Evolutionary conservation across 2,888 invertebrate genomes (phyloP).

Genomic region (Clusia tigrina): DNA sequence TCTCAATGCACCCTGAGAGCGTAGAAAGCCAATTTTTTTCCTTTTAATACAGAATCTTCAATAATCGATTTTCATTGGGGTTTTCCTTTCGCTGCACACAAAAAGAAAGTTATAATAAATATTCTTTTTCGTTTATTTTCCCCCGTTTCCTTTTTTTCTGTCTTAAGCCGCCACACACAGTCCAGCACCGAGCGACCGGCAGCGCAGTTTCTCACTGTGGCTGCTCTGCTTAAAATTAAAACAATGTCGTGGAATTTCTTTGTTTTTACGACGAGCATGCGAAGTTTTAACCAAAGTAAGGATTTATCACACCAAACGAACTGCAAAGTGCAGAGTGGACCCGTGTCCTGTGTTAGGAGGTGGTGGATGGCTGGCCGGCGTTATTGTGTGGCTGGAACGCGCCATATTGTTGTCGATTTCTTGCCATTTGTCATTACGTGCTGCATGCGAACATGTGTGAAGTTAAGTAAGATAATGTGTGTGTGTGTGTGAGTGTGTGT

Average conservation of each 20-base stretch:
- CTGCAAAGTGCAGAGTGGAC: not conserved
- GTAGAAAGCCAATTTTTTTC: no score
- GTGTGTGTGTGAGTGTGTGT: not conserved
- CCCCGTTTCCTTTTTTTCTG: no score
- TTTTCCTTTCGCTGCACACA: not conserved
- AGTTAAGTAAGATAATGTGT: no score
- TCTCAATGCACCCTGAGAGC: no score
- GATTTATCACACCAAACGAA: not conserved
- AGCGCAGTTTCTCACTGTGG: not conserved
- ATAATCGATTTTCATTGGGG: conserved; percentile 41
- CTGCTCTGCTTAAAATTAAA: not conserved
- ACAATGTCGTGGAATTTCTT: not conserved
- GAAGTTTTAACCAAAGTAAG: not conserved
- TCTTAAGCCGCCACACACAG: no score
- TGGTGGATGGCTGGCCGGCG: not conserved
- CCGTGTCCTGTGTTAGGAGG: not conserved
- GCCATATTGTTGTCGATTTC: not conserved
- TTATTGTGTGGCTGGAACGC: no score
- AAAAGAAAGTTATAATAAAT: not conserved
- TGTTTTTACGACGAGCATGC: not conserved
- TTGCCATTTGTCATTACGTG: not conserved
- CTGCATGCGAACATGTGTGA: no score
- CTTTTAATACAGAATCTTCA: conserved; percentile 31
- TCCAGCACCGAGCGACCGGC: not conserved
- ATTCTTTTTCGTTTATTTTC: no score